A percentile compares a stretch with the other conserved stretches of the same genome.
These are phyloP conservation scores for Patagioenas fasciata DNA, from an alignment of 2,113 vertebrate species.

Conservation along the genomic window DNA sequence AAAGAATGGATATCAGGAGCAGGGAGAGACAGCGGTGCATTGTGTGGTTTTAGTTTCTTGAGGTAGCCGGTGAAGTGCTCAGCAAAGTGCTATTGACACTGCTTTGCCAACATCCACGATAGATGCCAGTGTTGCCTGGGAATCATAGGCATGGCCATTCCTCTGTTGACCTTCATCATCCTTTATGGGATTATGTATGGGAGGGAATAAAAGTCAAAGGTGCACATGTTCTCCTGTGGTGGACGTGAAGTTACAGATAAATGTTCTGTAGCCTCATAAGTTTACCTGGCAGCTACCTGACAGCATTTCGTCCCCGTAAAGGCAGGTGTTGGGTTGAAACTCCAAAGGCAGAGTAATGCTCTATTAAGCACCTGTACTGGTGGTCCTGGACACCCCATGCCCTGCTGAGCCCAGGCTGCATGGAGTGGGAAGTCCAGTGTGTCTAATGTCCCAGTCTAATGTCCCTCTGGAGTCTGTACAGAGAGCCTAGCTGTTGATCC, in stretches of 20 bases:
- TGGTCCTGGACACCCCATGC: no score
- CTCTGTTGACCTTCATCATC: background rate
- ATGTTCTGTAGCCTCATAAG: background rate
- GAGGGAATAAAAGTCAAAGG: background rate
- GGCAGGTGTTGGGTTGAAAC: background rate
- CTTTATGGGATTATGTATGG: background rate
- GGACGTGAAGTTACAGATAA: background rate
- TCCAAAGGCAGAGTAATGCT: background rate
- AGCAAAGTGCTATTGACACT: background rate
- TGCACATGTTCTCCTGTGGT: rapidly evolving
- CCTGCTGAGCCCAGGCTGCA: background rate
- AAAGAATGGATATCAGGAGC: background rate
- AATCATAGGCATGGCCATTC: background rate
- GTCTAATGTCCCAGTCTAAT: background rate
- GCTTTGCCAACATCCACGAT: background rate
- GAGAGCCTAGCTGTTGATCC: background rate
- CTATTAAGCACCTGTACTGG: background rate
- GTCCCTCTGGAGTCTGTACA: background rate
- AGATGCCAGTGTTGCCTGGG: background rate
- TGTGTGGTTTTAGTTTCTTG: background rate
- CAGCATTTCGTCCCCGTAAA: background rate
- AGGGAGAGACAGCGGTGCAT: background rate
- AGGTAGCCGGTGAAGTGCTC: background rate
- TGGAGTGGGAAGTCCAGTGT: background rate
- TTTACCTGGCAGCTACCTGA: background rate